Evolutionary conservation across 92 coral and sea anemone genomes (phyloP), one percentile per base, ranked within the genome.

Genomic region (Siderastrea siderea): DNA sequence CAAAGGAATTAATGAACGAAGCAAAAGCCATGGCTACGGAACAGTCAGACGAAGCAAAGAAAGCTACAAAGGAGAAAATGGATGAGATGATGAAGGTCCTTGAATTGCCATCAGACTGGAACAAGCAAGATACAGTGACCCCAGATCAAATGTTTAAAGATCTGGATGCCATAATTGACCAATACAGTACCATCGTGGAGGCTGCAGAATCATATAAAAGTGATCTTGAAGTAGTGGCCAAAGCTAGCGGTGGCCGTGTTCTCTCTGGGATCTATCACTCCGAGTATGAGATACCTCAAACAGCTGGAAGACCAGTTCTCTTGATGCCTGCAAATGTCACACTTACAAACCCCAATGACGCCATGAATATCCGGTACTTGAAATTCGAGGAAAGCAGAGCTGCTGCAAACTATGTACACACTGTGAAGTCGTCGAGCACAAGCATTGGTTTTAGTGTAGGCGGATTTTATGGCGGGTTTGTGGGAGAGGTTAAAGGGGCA

Each of bases 181-280:
- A 76, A 70, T 60, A 7, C 46, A 65, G 47, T 13, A 51, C 75
- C 53, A 17, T 60, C 17, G 54, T 76, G 1, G 80, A 74, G 15
- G 7, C 74, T 52, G 16, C 48, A 48, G 62, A 46, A 61, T 10
- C 75, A 13, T 53, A 76, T 47, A 17, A 47, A 17, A 13, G 64
- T 47, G 68, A 59, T 19, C 62, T 60, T 49, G 89, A 85, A 6
- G 75, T 85, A 7, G 83, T 47, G 4, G 82, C 65, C n/a, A 78
- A 85, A 62, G 89, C 89, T n/a, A 85, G 89, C 48, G 83, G 89
- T 14, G 89, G 89, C 17, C 75, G 73, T 3, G 89, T 75, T 50
- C 81, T 85, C 44, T 46, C 17, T 45, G 89, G 83, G 15, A 16
- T 85, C 58, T 72, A 13, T 69, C 60, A 75, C 48, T 85, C 84